These are phyloP conservation scores for Heptranchias perlo DNA, from an alignment of 2,113 vertebrate genomes.

Conservation along the genomic window DNA sequence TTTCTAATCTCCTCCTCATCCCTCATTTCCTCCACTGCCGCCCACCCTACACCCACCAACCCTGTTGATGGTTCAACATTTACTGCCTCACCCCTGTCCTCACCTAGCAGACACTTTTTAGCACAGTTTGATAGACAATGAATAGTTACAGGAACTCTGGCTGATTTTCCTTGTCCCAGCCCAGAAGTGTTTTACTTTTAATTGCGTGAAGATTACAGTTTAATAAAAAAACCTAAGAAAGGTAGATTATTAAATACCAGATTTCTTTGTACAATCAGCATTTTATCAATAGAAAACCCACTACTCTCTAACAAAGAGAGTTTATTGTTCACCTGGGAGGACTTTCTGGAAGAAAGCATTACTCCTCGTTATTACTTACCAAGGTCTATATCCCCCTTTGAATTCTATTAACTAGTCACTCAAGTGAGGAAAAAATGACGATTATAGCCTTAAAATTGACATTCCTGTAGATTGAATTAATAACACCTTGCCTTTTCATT, in stretches of 20 bases:
- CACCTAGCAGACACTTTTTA: not conserved
- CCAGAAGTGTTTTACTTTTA: no score
- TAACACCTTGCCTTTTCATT: not conserved
- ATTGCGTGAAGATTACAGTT: not conserved
- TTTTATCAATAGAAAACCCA: not conserved
- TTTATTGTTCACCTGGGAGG: not conserved
- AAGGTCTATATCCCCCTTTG: not conserved
- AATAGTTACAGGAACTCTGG: not conserved
- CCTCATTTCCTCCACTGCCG: not conserved
- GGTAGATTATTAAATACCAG: not conserved
- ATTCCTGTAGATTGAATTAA: not conserved
- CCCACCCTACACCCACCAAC: not conserved
- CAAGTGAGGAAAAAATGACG: not conserved
- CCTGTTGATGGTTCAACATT: not conserved
- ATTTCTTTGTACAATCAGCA: not conserved
- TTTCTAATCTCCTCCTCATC: not conserved
- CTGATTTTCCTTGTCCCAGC: not conserved
- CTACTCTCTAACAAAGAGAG: not conserved
- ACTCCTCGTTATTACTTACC: not conserved
- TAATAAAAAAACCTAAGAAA: not conserved
- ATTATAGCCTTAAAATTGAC: not conserved
- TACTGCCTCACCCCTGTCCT: not conserved
- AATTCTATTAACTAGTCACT: not conserved
- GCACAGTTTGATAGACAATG: not conserved
- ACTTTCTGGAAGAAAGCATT: not conserved